Evolutionary conservation across 2,797 vertebrate species (phyloP).

Genomic region (Leptodactylus fallax): DNA sequence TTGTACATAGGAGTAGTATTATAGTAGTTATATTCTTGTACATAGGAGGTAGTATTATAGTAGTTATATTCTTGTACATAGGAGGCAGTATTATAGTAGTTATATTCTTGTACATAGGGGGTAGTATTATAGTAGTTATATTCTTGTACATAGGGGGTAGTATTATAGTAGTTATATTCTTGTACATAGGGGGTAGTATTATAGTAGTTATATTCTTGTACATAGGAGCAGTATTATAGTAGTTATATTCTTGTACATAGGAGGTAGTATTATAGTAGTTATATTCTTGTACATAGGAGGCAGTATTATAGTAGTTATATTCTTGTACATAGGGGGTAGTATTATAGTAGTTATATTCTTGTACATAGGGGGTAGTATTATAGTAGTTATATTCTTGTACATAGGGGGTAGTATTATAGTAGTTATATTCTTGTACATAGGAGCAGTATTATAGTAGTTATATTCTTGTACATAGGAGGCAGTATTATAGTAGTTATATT

Average conservation of each 20-base stretch:
- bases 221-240: slow-evolving; percentile 4
- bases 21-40: background rate
- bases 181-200: background rate
- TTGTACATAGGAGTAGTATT: background rate
- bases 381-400: background rate
- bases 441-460: slow-evolving; percentile 3
- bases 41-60: slow-evolving; percentile 3
- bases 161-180: background rate
- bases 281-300: background rate
- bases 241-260: background rate
- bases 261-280: slow-evolving; percentile 1
- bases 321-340: background rate
- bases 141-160: no score
- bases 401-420: background rate
- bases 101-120: background rate
- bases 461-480: background rate
- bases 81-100: slow-evolving; percentile 2
- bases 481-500: slow-evolving; percentile 9
- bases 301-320: background rate
- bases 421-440: slow-evolving; percentile 10
- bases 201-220: slow-evolving; percentile 2
- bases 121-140: no score
- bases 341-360: slow-evolving; percentile 10
- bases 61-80: slow-evolving; percentile 5
- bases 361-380: background rate